Conservation (phyloP, 2,113 vertebrate species). For the Tragelaphus scriptus region DNA sequence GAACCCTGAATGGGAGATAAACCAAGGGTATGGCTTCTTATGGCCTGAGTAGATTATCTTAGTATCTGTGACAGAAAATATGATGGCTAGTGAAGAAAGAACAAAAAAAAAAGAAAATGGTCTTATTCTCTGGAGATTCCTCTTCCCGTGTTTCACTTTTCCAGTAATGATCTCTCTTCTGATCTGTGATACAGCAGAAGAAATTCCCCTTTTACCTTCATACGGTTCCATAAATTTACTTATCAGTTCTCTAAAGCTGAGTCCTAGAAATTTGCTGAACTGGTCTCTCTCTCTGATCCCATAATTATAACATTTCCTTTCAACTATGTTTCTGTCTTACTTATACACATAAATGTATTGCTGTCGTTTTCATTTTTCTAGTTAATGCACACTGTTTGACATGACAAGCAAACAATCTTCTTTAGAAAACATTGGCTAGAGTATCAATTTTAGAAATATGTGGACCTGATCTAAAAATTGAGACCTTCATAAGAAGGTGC, state of each 20-base stretch:
- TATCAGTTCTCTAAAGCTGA: background rate
- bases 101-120: background rate
- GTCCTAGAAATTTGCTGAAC: background rate
- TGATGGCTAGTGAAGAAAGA: background rate
- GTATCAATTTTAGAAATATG: slow-evolving; percentile 15
- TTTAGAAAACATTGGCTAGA: background rate
- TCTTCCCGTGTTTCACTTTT: background rate
- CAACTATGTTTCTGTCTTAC: background rate
- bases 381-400: background rate
- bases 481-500: background rate
- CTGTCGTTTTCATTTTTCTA: background rate
- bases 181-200: background rate
- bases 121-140: background rate
- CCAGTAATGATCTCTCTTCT: background rate
- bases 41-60: background rate
- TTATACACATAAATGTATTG: background rate
- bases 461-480: background rate
- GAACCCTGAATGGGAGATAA: background rate
- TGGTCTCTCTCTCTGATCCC: background rate
- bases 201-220: background rate
- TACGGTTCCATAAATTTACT: background rate
- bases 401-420: background rate
- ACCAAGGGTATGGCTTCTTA: fast-evolving
- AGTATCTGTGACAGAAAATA: background rate
- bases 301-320: background rate